Evolutionary conservation across 53 echinoderm and acorn worm genomes (phyloP), one percentile per base, ranked within the genome.

Genomic region (Apostichopus leukothele): DNA sequence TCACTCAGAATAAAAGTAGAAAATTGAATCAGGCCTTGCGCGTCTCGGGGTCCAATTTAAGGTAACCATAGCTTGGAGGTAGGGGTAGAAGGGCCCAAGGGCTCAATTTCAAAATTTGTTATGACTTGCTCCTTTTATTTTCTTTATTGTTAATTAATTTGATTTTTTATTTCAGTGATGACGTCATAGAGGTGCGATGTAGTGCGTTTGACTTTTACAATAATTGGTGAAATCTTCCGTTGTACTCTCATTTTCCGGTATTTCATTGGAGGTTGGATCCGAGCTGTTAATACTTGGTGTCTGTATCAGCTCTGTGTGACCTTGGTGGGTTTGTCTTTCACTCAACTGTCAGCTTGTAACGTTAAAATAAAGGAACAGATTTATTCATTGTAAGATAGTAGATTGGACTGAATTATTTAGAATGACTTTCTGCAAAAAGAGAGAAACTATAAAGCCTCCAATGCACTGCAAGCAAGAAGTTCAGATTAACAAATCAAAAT

Each of bases 131-230:
- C n/a, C 85, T 25, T 85, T 85, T 85, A 85, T 27, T 85, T 66
- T 85, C 85, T 85, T 85, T 85, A 85, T 85, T 85, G 85, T 85
- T 85, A 85, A 85, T 85, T 85, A 85, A 85, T 85, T 85, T 85
- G 67, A 85, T 85, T 85, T 74, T 85, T 85, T 68, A 85, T 67
- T 66, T 60, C 50, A 50, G 66, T 23, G 50, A 67, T 85, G 85
- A 85, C 85, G 85, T 85, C 85, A 85, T 68, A 18, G 81, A 81
- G 81, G 81, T 81, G 59, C 81, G 55, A 55, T 54, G 54, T 81
- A 81, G 60, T 81, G 81, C 81, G 20, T 59, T 81, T 81, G 81
- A 81, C 81, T 81, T 81, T 81, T 81, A 55, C 51, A 81, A 55
- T 81, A 81, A 81, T 81, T 81, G 81, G 60, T 81, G 59, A 55